phyloP scores from a whole-genome alignment of 2,113 vertebrate species.

The Amia ocellicauda region DNA sequence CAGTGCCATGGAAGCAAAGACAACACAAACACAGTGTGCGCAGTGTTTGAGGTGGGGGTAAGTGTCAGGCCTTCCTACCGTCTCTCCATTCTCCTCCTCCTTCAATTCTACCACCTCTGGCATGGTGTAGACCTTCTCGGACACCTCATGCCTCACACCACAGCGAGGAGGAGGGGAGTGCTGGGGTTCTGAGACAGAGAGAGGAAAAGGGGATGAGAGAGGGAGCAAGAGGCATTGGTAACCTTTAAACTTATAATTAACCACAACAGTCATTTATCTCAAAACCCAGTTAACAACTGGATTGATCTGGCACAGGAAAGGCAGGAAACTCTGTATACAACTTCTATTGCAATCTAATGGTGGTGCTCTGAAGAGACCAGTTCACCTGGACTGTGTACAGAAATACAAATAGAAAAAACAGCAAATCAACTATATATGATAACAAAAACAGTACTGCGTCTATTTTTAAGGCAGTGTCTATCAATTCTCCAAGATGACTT shows the following conservation, averaged over 20 bases:
- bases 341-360: too few relatives aligned
- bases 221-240: background rate
- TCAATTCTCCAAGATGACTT: too few relatives aligned
- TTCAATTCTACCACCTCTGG: constrained; percentile 27
- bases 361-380: too few relatives aligned
- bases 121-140: constrained; percentile 19
- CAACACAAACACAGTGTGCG: background rate
- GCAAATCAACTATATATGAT: too few relatives aligned
- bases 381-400: too few relatives aligned
- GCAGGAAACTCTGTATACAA: too few relatives aligned
- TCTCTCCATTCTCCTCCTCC: constrained; percentile 58
- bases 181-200: constrained; percentile 34
- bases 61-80: constrained; percentile 35
- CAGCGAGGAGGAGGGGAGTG: constrained; percentile 41
- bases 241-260: background rate
- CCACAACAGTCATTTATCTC: background rate
- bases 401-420: too few relatives aligned
- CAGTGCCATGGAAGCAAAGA: background rate
- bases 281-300: too few relatives aligned
- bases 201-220: background rate
- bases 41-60: background rate
- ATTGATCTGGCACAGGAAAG: too few relatives aligned
- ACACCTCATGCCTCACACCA: constrained; percentile 41
- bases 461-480: too few relatives aligned
- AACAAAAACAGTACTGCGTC: too few relatives aligned